phyloP scores from a whole-genome alignment of 2,797 vertebrate genomes.

The Pelobates cultripes region DNA sequence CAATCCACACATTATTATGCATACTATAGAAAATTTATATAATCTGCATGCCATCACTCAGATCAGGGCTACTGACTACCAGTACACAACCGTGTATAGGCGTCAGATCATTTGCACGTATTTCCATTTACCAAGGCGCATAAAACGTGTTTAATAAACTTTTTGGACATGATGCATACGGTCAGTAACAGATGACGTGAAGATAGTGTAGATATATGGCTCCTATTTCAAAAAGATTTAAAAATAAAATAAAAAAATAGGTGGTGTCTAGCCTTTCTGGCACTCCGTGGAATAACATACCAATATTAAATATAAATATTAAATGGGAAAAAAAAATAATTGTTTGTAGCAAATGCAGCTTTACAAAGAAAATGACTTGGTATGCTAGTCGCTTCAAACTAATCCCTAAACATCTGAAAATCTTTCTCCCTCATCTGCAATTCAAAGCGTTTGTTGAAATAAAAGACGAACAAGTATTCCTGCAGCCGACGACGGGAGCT shows the following conservation, averaged over 20 bases:
- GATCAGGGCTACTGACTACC: too few relatives aligned
- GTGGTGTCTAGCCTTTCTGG: neutral
- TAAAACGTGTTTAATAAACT: too few relatives aligned
- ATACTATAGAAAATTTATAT: too few relatives aligned
- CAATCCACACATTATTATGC: too few relatives aligned
- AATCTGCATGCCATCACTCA: too few relatives aligned
- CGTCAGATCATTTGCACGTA: too few relatives aligned
- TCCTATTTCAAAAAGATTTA: neutral
- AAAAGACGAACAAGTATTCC: conserved; percentile 40
- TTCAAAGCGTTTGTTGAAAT: conserved; percentile 52
- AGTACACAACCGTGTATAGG: too few relatives aligned
- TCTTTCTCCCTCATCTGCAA: conserved; percentile 47
- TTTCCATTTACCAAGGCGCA: too few relatives aligned
- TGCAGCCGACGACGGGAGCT: conserved; percentile 33
- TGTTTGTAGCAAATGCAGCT: conserved; percentile 16
- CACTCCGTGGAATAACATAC: neutral
- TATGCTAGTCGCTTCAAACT: conserved; percentile 27
- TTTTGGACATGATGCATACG: too few relatives aligned
- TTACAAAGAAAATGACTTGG: conserved; percentile 32
- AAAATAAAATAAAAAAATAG: neutral
- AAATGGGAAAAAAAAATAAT: conserved; percentile 22
- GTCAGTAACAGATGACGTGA: neutral
- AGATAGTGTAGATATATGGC: neutral
- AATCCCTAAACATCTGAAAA: conserved; percentile 50
- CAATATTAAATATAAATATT: conserved; percentile 37